phyloP scores from a whole-genome alignment of 2,888 invertebrate species.

The Sceliomorpha sp. region DNA sequence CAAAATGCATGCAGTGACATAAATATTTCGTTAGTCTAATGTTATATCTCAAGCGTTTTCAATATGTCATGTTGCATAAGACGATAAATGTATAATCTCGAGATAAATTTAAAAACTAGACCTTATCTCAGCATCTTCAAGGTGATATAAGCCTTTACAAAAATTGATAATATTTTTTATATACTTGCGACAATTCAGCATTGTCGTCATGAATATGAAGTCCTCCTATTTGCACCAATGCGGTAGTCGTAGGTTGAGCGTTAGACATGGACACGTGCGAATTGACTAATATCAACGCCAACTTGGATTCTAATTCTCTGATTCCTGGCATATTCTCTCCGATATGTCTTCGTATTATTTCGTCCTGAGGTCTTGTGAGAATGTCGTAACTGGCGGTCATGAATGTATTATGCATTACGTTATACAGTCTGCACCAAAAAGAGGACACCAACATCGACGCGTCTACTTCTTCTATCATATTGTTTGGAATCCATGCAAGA shows the following conservation, averaged over 20 bases:
- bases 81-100: no score
- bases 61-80: no score
- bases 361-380: slow-evolving; percentile 58
- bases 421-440: slow-evolving; percentile 66
- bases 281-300: slow-evolving; percentile 81
- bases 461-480: slow-evolving; percentile 51
- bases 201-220: slow-evolving; percentile 81
- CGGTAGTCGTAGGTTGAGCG: slow-evolving; percentile 79
- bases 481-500: slow-evolving; percentile 62
- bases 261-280: slow-evolving; percentile 81
- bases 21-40: no score
- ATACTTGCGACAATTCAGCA: no score
- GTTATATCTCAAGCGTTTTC: no score
- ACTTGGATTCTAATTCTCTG: slow-evolving; percentile 78
- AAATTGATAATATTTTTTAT: no score
- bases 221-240: slow-evolving; percentile 82
- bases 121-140: no score
- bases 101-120: no score
- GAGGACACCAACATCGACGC: slow-evolving; percentile 55
- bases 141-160: no score
- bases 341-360: slow-evolving; percentile 60
- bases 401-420: slow-evolving; percentile 51
- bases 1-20: no score
- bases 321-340: slow-evolving; percentile 74
- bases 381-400: slow-evolving; percentile 58